These are phyloP conservation scores for Muschampia staudingeri DNA, from an alignment of 2,888 invertebrate genomes.

Conservation along the genomic window DNA sequence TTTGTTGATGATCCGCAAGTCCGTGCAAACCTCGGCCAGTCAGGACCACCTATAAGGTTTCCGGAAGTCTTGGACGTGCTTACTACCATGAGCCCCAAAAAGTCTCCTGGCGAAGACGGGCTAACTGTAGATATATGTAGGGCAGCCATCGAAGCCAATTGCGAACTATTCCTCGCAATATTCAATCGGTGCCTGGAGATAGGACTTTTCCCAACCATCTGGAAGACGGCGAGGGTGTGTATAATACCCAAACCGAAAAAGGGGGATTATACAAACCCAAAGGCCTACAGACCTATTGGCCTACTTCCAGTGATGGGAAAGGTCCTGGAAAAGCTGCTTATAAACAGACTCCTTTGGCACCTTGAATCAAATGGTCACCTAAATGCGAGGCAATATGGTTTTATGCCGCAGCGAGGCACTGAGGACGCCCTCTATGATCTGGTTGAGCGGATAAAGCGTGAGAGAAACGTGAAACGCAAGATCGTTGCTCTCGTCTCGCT, in stretches of 20 bases:
- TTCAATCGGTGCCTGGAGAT: conserved; percentile 63
- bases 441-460: background rate
- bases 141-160: conserved; percentile 40
- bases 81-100: background rate
- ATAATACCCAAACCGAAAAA: conserved; percentile 63
- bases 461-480: background rate
- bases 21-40: background rate
- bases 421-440: no score
- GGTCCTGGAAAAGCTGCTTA: conserved; percentile 54
- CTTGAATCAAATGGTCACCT: background rate
- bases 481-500: conserved; percentile 1
- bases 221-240: conserved; percentile 57
- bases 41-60: background rate
- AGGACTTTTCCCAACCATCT: conserved; percentile 54
- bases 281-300: conserved; percentile 52
- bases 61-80: background rate
- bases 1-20: background rate
- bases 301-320: conserved; percentile 56
- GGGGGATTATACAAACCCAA: conserved; percentile 59
- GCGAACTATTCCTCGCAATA: conserved; percentile 51
- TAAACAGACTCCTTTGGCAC: conserved; percentile 42
- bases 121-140: conserved; percentile 68
- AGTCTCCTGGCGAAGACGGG: conserved; percentile 66
- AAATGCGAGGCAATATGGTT: background rate
- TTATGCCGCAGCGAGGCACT: no score